A percentile compares a stretch with the other conserved stretches of the same genome.
phyloP scores from a whole-genome alignment of 2,113 vertebrate genomes.

The Polyodon spathula region DNA sequence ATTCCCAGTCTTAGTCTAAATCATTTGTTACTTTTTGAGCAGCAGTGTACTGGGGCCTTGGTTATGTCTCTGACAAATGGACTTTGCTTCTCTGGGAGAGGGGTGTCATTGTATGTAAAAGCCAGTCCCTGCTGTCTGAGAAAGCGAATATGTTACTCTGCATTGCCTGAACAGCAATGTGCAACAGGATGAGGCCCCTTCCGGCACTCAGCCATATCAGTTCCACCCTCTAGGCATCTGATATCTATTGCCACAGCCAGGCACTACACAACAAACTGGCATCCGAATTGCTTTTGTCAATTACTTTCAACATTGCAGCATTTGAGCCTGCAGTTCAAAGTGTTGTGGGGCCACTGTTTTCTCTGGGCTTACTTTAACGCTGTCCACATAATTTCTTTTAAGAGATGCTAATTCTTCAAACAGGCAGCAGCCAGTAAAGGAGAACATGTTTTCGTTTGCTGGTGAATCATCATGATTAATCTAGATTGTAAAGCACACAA shows the following conservation, averaged over 20 bases:
- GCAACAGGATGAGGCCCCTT: not conserved
- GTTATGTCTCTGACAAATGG: no score
- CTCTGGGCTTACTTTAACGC: not conserved
- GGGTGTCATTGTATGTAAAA: no score
- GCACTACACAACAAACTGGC: not conserved
- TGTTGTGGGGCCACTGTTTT: not conserved
- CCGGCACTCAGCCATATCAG: not conserved
- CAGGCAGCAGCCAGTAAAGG: not conserved
- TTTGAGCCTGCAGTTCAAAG: not conserved
- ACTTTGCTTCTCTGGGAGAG: no score
- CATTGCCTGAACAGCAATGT: not conserved
- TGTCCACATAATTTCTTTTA: not conserved
- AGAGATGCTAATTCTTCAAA: not conserved
- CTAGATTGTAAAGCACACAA: constrained; percentile 13
- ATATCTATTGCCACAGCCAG: not conserved
- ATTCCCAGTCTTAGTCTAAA: no score
- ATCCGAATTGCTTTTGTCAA: not conserved
- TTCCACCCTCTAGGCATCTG: not conserved
- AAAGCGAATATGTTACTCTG: not conserved
- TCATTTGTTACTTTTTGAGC: no score
- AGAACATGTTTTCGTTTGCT: not conserved
- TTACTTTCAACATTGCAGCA: not conserved
- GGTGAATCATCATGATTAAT: constrained; percentile 12
- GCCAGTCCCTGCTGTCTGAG: no score
- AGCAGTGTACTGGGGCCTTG: no score